Evolutionary conservation across 2,888 invertebrate species (phyloP), one percentile per base, ranked within the genome.

Genomic region (Caenorhabditis sp.): DNA sequence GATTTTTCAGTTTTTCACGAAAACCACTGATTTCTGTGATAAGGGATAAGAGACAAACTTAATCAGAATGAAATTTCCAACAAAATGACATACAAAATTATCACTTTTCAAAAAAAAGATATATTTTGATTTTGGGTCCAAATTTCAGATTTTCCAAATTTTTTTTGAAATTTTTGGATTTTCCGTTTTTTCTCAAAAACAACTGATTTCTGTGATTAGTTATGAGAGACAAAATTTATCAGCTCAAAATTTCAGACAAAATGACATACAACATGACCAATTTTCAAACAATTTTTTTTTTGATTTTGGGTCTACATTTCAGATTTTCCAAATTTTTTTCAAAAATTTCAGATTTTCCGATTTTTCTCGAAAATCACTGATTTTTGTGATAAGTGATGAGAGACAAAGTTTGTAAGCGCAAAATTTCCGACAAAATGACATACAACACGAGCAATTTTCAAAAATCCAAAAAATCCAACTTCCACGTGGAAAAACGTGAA

Each of bases 251-350:
- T n/a, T n/a, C n/a, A n/a, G n/a, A n/a, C n/a, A 40, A 40, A 40
- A 40, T 40, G 13, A 40, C 5, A 13, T 9, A 40, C 6, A 40
- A 9, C 40, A 6, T 4, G 9, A 32, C 4, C 32, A 32, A 9
- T 40, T 40, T 40, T 15, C 40, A 13, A 15, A 40, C 6, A 40
- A 40, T n/a, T n/a, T n/a, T n/a, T n/a, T n/a, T n/a, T n/a, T n/a
- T n/a, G n/a, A n/a, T n/a, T n/a, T n/a, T n/a, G n/a, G n/a, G n/a
- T n/a, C n/a, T n/a, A n/a, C n/a, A n/a, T n/a, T n/a, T n/a, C n/a
- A n/a, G n/a, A n/a, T n/a, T n/a, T n/a, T n/a, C n/a, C n/a, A 40
- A 40, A 40, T 40, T 40, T 40, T 40, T 40, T 40, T 40, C 40
- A 13, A 40, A 40, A 40, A 40, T 40, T 40, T 40, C 15, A 40